phyloP scores from a whole-genome alignment of 2,888 invertebrate species.

The Thereva nobilitata region DNA sequence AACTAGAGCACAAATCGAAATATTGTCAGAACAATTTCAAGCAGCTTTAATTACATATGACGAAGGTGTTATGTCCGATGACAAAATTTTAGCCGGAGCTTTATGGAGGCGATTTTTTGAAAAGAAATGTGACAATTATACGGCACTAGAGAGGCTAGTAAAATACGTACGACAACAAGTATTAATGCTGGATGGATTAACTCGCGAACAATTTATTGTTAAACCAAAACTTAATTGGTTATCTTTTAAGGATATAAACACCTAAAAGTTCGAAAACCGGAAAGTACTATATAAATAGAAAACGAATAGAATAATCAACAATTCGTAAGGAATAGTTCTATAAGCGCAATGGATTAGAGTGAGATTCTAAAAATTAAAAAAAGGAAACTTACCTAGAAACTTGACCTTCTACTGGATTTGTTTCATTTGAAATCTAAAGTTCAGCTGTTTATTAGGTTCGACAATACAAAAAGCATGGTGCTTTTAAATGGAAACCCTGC shows the following conservation, averaged over 20 bases:
- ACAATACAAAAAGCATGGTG: too few relatives aligned
- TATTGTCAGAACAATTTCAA: conserved; percentile 78
- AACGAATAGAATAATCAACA: neutral
- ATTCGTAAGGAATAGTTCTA: neutral
- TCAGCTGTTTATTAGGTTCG: too few relatives aligned
- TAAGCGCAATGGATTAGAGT: neutral
- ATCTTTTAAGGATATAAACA: conserved; percentile 39
- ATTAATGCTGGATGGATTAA: conserved; percentile 62
- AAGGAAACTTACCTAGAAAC: too few relatives aligned
- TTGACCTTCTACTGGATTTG: too few relatives aligned
- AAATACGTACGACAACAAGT: conserved; percentile 79
- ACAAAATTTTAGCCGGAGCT: conserved; percentile 77
- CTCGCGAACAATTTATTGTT: conserved; percentile 62
- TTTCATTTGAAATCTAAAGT: too few relatives aligned
- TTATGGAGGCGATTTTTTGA: conserved; percentile 84
- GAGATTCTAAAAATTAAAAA: too few relatives aligned
- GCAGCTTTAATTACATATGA: conserved; percentile 84
- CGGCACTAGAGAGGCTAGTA: conserved; percentile 71
- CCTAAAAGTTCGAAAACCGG: neutral
- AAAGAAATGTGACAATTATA: conserved; percentile 66
- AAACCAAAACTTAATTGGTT: conserved; percentile 65
- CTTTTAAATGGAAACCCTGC: too few relatives aligned
- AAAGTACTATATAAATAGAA: conserved; percentile 1
- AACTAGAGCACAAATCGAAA: conserved; percentile 66
- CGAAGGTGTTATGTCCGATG: conserved; percentile 79